Conservation (phyloP, 2,113 vertebrate species). For the Cyanocitta stelleri region DNA sequence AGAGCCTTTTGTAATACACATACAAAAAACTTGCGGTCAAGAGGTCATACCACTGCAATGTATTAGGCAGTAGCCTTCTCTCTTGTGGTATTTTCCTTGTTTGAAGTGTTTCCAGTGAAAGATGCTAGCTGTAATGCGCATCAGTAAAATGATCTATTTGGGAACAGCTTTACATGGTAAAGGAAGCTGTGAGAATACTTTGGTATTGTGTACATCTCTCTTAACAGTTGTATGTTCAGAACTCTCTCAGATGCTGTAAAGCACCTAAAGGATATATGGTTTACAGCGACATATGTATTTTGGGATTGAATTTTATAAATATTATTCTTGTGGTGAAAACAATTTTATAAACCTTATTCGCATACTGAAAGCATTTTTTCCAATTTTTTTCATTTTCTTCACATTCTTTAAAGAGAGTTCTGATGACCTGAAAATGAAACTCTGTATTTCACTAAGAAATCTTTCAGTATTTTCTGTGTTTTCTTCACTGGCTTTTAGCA, state of each 20-base stretch:
- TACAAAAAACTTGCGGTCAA: constrained; percentile 61
- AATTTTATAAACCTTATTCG: not conserved
- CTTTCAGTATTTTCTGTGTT: not conserved
- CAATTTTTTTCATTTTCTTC: not conserved
- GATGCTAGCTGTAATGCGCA: constrained; percentile 59
- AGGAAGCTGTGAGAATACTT: constrained; percentile 52
- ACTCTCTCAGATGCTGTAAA: not conserved
- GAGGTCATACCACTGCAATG: constrained; percentile 60
- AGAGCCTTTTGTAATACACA: constrained; percentile 62
- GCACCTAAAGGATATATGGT: not conserved
- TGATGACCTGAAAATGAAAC: not conserved
- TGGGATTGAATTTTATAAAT: constrained; percentile 9
- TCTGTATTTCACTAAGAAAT: not conserved
- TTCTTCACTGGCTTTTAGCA: not conserved
- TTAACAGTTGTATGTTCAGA: not conserved
- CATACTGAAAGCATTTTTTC: not conserved
- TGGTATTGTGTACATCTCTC: not conserved
- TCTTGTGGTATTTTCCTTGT: constrained; percentile 72
- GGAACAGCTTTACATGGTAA: constrained; percentile 52
- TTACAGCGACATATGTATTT: not conserved
- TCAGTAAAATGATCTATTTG: constrained; percentile 66
- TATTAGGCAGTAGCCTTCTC: constrained; percentile 63
- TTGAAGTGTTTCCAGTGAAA: constrained; percentile 69
- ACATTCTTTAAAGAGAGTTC: not conserved
- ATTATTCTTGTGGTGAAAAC: not conserved